Evolutionary conservation across 2,797 vertebrate genomes (phyloP).

Genomic region (Coregonus ussuriensis): DNA sequence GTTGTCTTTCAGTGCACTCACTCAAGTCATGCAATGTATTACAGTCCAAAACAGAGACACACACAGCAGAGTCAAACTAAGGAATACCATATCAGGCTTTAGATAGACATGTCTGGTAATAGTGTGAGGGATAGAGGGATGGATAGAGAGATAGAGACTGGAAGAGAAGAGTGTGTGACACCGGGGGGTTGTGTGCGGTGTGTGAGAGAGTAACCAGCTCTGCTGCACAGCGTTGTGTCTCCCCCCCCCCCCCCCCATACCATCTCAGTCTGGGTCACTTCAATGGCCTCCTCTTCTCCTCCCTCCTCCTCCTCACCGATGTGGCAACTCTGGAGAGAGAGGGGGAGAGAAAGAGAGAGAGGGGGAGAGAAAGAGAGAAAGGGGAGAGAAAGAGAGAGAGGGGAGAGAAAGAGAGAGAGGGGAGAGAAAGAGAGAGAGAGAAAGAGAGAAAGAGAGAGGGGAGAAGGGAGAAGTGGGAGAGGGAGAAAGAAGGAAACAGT

Average conservation of each 20-base stretch:
- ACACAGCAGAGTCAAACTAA: slow-evolving; percentile 66
- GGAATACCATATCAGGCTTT: slow-evolving; percentile 66
- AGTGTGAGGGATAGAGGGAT: slow-evolving; percentile 50
- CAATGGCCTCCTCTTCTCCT: slow-evolving; percentile 84
- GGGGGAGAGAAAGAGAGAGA: slow-evolving; percentile 10
- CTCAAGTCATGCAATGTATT: slow-evolving; percentile 64
- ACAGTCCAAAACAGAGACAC: slow-evolving; percentile 31
- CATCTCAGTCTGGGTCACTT: slow-evolving; percentile 86
- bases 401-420: neutral
- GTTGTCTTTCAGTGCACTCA: slow-evolving; percentile 64
- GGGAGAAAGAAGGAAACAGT: slow-evolving; percentile 24
- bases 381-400: neutral
- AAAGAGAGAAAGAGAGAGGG: neutral
- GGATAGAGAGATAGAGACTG: slow-evolving; percentile 27
- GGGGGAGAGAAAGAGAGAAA: neutral
- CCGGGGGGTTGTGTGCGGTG: slow-evolving; percentile 56
- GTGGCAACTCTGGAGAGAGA: slow-evolving; percentile 87
- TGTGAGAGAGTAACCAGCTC: slow-evolving; percentile 64
- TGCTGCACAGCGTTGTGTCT: slow-evolving; percentile 65
- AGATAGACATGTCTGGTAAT: slow-evolving; percentile 29
- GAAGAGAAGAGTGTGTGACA: slow-evolving; percentile 38
- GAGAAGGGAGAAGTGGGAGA: no score
- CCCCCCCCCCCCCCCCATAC: slow-evolving; percentile 81
- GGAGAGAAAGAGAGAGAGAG: no score
- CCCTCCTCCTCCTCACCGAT: slow-evolving; percentile 84